Conservation (phyloP, 2,888 invertebrate genomes). For the Meta bourneti region DNA sequence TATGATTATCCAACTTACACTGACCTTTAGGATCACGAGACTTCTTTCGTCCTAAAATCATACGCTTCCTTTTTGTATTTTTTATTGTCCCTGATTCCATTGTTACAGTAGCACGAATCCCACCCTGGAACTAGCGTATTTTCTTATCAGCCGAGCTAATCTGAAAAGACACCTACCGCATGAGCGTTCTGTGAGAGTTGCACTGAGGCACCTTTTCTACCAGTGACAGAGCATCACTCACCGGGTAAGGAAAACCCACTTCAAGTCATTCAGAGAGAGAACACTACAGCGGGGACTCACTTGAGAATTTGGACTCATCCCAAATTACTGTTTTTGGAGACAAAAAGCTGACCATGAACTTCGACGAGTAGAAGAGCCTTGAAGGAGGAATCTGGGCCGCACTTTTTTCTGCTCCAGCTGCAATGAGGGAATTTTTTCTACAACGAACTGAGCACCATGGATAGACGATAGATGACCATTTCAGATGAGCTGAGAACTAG, state of each 20-base stretch:
- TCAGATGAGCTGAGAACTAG: no score
- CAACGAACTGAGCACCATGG: not conserved
- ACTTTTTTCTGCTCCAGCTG: not conserved
- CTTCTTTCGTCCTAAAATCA: no score
- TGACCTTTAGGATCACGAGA: no score
- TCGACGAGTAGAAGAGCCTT: not conserved
- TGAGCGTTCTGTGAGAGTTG: not conserved
- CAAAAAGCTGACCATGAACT: constrained; percentile 1
- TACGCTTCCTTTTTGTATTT: not conserved
- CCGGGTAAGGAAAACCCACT: no score
- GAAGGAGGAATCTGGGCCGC: not conserved
- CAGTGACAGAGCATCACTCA: no score
- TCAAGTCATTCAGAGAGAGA: no score
- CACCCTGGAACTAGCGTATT: not conserved
- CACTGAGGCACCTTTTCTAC: no score
- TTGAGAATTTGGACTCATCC: not conserved
- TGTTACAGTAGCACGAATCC: not conserved
- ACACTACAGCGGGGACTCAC: no score
- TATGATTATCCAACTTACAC: no score
- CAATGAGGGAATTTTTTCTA: not conserved
- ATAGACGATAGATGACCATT: not conserved
- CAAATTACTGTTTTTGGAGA: constrained; percentile 1
- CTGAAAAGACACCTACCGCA: not conserved
- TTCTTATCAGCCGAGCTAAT: not conserved
- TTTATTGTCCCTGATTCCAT: not conserved